These are phyloP conservation scores for Nymphalis polychloros DNA, from an alignment of 2,888 invertebrate genomes.

Conservation along the genomic window DNA sequence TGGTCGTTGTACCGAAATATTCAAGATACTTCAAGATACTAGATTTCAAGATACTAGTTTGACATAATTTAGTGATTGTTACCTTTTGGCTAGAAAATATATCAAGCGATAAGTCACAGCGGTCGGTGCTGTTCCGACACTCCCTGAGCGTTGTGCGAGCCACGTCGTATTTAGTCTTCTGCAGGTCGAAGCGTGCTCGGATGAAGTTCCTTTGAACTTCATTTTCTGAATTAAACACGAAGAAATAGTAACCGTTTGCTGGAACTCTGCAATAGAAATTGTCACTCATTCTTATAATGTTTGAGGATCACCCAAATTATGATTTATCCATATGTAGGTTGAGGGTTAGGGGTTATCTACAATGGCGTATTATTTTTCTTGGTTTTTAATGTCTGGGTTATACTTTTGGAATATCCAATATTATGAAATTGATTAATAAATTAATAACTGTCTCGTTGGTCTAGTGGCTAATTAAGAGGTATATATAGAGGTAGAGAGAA, in stretches of 20 bases:
- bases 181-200: conserved; percentile 85
- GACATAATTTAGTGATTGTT: neutral
- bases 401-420: too few species aligned
- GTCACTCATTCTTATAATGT: neutral
- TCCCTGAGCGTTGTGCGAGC: conserved; percentile 81
- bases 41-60: too few species aligned
- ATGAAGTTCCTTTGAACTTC: conserved; percentile 88
- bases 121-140: conserved; percentile 83
- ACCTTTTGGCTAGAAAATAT: conserved; percentile 87
- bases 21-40: too few species aligned
- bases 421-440: too few species aligned
- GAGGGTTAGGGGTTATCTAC: too few species aligned
- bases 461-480: too few species aligned
- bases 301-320: neutral
- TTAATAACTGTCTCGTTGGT: too few species aligned
- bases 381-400: too few species aligned
- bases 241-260: conserved; percentile 90
- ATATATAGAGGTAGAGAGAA: too few species aligned
- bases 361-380: too few species aligned
- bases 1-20: too few species aligned
- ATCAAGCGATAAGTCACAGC: conserved; percentile 84
- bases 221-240: conserved; percentile 91
- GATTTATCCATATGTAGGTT: too few species aligned
- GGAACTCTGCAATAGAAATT: conserved; percentile 79
- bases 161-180: conserved; percentile 87